phyloP scores from a whole-genome alignment of 2,888 invertebrate species.

The Synergus itoensis region DNA sequence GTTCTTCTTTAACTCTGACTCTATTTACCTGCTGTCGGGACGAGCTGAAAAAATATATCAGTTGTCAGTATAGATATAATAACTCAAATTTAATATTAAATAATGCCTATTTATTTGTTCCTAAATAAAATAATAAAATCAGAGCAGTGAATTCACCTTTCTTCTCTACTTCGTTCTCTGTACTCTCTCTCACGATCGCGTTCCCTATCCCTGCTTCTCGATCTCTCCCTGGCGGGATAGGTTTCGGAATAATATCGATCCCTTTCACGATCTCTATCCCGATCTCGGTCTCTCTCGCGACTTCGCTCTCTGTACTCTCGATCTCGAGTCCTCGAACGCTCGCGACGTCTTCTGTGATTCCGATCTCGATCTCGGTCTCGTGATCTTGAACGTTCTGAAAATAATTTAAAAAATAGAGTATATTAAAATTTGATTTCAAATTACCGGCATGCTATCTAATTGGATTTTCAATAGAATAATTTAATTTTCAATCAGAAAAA shows the following conservation, averaged over 20 bases:
- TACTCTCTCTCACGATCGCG: conserved; percentile 83
- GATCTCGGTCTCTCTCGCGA: conserved; percentile 79
- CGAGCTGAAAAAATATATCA: conserved; percentile 74
- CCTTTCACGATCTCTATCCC: conserved; percentile 80
- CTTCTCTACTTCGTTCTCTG: conserved; percentile 88
- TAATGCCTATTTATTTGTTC: not conserved
- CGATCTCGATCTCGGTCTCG: conserved; percentile 79
- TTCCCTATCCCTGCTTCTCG: conserved; percentile 88
- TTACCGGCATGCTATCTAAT: too few species aligned
- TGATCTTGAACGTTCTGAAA: conserved; percentile 79
- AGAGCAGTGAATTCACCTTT: conserved; percentile 81
- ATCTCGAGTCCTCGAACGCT: conserved; percentile 86
- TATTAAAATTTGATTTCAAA: too few species aligned
- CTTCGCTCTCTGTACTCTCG: conserved; percentile 82
- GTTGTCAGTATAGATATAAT: not conserved
- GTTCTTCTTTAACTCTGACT: conserved; percentile 78
- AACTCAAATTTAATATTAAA: not conserved
- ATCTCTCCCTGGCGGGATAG: conserved; percentile 83
- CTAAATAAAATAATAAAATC: not conserved
- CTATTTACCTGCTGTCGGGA: conserved; percentile 77
- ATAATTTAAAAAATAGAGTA: conserved; percentile 1
- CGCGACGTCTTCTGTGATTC: conserved; percentile 83
- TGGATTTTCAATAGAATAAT: not conserved
- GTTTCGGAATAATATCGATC: conserved; percentile 78
- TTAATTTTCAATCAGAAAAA: too few species aligned